phyloP scores from a whole-genome alignment of 2,113 vertebrate species.

The Gymnobelideus leadbeateri region DNA sequence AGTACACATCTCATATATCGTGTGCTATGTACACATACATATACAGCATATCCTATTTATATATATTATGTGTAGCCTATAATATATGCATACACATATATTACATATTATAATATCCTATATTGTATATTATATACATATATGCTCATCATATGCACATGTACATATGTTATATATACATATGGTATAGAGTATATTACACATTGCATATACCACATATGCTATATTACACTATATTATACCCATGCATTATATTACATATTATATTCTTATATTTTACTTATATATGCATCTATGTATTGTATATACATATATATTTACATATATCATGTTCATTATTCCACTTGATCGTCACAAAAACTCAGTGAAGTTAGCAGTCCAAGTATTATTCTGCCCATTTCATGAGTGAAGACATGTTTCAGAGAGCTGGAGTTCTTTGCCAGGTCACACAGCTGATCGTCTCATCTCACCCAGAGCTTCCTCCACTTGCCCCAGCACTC shows the following conservation, averaged over 20 bases:
- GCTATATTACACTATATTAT: not conserved
- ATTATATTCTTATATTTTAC: not conserved
- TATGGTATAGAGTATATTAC: not conserved
- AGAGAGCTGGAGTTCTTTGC: not conserved
- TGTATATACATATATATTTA: not conserved
- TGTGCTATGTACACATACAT: too few relatives aligned
- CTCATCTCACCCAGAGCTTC: not conserved
- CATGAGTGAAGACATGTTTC: not conserved
- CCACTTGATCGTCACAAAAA: not conserved
- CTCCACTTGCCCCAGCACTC: not conserved
- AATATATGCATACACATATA: too few relatives aligned
- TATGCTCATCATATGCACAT: too few relatives aligned
- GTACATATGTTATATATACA: not conserved
- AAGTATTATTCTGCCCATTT: not conserved
- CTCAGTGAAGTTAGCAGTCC: not conserved
- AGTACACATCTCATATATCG: too few relatives aligned
- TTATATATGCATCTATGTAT: not conserved
- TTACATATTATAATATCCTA: too few relatives aligned
- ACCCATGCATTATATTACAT: not conserved
- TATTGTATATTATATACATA: too few relatives aligned
- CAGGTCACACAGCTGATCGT: not conserved
- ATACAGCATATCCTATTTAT: too few relatives aligned
- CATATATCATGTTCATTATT: not conserved
- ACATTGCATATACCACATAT: not conserved
- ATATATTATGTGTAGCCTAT: too few relatives aligned